Conservation (phyloP, 2,113 vertebrate genomes). For the Benthochromis sp. region DNA sequence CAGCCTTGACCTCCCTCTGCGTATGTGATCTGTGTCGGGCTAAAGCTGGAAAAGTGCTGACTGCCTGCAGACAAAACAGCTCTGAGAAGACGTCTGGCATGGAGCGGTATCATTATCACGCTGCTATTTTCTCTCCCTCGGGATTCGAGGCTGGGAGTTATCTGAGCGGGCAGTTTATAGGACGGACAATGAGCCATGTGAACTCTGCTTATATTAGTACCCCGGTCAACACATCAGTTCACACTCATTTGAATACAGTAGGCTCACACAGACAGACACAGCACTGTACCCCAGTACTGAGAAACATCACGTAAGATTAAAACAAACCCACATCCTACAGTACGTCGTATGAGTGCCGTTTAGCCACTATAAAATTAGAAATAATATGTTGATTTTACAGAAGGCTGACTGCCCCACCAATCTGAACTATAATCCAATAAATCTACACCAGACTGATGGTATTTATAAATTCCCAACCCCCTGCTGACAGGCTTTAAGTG, state of each 20-base stretch:
- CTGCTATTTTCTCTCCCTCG: constrained; percentile 36
- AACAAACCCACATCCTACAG: not conserved
- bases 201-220: constrained; percentile 36
- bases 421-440: not conserved
- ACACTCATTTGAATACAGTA: not conserved
- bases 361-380: not conserved
- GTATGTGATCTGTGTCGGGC: not conserved
- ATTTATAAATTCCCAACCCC: constrained; percentile 16
- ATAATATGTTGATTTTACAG: not conserved
- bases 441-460: not conserved
- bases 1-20: not conserved
- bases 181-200: constrained; percentile 45
- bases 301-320: not conserved
- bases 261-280: not conserved
- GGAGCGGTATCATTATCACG: constrained; percentile 32
- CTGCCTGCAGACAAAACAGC: constrained; percentile 30
- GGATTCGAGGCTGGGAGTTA: constrained; percentile 3
- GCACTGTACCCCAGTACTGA: not conserved
- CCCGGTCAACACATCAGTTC: not conserved
- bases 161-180: constrained; percentile 24
- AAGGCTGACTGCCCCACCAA: not conserved
- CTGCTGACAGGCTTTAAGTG: not conserved
- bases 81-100: constrained; percentile 8
- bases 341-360: not conserved
- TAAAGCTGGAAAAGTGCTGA: constrained; percentile 7